These are phyloP conservation scores for Urocolius indicus DNA, from an alignment of 2,113 vertebrate species.

Conservation along the genomic window DNA sequence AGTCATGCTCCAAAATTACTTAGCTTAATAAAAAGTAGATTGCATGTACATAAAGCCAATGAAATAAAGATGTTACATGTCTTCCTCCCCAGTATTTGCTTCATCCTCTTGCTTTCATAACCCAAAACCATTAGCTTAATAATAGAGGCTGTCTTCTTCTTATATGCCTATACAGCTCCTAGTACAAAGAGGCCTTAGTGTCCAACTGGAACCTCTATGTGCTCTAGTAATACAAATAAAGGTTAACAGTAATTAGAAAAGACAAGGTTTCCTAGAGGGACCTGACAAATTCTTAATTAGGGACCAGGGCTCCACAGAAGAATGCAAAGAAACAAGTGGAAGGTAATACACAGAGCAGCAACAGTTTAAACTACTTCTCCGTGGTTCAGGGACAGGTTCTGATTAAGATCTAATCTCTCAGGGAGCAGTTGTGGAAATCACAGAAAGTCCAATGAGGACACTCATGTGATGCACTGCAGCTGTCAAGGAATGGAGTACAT, in stretches of 20 bases:
- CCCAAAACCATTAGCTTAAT: neutral
- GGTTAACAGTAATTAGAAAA: conserved; percentile 50
- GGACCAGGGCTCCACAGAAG: neutral
- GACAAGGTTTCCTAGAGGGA: conserved; percentile 10
- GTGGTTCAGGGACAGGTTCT: conserved; percentile 2
- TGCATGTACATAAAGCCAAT: neutral
- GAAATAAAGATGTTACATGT: neutral
- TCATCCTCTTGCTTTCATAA: neutral
- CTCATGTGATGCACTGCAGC: neutral
- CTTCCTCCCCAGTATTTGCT: neutral
- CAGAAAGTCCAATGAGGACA: neutral
- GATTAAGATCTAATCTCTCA: conserved; percentile 27
- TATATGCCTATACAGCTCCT: neutral
- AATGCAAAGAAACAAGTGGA: neutral
- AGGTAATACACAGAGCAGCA: neutral
- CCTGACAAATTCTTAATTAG: conserved; percentile 51
- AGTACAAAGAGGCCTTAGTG: neutral
- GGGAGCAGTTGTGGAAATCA: conserved; percentile 5
- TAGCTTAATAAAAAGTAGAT: neutral
- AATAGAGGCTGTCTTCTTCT: neutral
- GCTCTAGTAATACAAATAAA: conserved; percentile 22
- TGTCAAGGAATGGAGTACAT: neutral
- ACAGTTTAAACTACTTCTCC: neutral
- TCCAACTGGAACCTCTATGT: neutral
- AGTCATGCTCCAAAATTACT: neutral